Evolutionary conservation across 2,888 invertebrate species (phyloP), one percentile per base, ranked within the genome.

Genomic region (Cyclophora punctaria): DNA sequence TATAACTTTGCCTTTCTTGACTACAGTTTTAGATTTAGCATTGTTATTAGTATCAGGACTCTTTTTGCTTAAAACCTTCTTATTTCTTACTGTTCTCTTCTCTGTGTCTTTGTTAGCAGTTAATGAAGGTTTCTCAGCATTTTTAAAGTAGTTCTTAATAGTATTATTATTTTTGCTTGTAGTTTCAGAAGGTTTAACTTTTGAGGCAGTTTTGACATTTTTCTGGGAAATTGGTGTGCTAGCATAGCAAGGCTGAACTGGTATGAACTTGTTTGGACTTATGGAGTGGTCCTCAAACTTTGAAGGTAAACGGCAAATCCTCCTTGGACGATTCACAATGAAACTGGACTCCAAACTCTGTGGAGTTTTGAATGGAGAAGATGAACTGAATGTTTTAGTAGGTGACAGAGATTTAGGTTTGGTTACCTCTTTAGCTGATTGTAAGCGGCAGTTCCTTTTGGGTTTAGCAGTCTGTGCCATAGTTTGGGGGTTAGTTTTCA

Each of bases 261-360:
- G 73, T 50, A 77, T 63, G 55, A 69, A 77, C 49, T 82, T 83
- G 48, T 59, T 71, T 34, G 85, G 85, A 53, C 85, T 87, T 7
- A 80, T 57, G 4, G 74, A 77, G 59, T 83, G 77, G 20, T 84
- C 78, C 42, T 80, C 75, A 66, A 83, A 82, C 44, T 73, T 77
- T 3, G 79, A 79, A 49, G 87, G 87, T 35, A 87, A 59, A 6
- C 77, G 66, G 50, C 76, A 75, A 41, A 80, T 69, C 54, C 86
- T 78, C 57, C 73, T 82, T 2, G 84, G 83, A 4, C 81, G 68
- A 46, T 60, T 70, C 5, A 57, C 66, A 41, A 76, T 48, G 51
- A 83, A 61, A 58, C 75, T 80, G 43, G 54, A 68, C 42, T 78
- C 72, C 45, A 59, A 47, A 51, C 66, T 64, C 56, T 67, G 65